Evolutionary conservation across 2,113 vertebrate species (phyloP).

Genomic region (Oncorhynchus keta): DNA sequence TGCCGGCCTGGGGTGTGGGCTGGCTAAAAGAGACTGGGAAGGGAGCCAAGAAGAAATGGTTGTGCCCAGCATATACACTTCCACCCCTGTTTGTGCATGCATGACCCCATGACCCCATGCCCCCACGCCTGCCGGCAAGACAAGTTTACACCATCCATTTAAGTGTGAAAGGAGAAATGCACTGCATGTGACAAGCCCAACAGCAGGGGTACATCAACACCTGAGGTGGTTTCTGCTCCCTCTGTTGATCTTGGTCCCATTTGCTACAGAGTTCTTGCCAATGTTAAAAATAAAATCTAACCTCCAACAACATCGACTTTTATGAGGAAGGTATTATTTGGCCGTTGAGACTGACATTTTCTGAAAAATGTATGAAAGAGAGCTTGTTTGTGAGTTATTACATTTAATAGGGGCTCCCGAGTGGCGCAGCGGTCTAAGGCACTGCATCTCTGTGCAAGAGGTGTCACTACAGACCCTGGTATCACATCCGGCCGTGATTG

Average conservation of each 20-base stretch:
- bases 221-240: slow-evolving; percentile 44
- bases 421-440: too few relatives aligned
- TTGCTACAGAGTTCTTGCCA: slow-evolving; percentile 44
- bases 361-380: slow-evolving; percentile 5
- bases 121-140: slow-evolving; percentile 26
- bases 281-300: slow-evolving; percentile 37
- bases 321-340: slow-evolving; percentile 37
- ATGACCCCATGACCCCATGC: background rate
- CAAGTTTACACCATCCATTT: slow-evolving; percentile 34
- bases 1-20: slow-evolving; percentile 46
- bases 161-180: slow-evolving; percentile 46
- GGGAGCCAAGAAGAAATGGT: slow-evolving; percentile 60
- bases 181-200: slow-evolving; percentile 36
- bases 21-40: slow-evolving; percentile 43
- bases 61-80: slow-evolving; percentile 47
- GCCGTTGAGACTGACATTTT: slow-evolving; percentile 23
- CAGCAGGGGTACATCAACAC: slow-evolving; percentile 43
- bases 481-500: too few relatives aligned
- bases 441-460: too few relatives aligned
- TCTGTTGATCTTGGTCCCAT: slow-evolving; percentile 62
- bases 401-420: background rate
- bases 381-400: slow-evolving; percentile 20
- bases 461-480: too few relatives aligned
- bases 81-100: slow-evolving; percentile 30
- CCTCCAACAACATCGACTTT: slow-evolving; percentile 24